Base-by-base conservation (phyloP, 2,888 invertebrate species). In the Lochmaea crataegi region DNA sequence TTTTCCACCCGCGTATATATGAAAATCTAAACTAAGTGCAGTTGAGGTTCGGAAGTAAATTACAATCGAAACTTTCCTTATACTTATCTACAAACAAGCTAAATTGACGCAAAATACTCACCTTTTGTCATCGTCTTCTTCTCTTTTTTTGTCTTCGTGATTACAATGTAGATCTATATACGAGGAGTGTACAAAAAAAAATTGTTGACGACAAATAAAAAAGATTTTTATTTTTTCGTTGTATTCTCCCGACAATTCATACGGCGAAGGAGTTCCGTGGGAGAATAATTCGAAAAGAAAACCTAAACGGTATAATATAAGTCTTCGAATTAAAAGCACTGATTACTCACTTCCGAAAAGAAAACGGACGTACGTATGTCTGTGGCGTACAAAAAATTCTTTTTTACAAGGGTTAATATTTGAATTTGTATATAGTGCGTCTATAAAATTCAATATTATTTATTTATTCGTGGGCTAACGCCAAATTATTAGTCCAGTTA, bases 261-360 rank as follows among this genome's bases (percentile, higher is more conserved):
- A 16, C 56, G 56, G 16, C 16, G 22, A 51, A 42, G 48, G 65
- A 73, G 73, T 71, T 71, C 64, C 65, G 60, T 63, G 71, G 57
- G 60, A 65, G 72, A 75, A 71, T 73, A 56, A 66, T 68, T 72
- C 42, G 60, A 61, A 75, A 65, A 65, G 71, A 57, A 71, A 73
- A 71, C 58, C 69, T 51, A 68, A 75, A 73, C 72, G 53, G 71
- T 75, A 71, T 74, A 69, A 72, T 75, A 68, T 69, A 72, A 64
- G 75, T 63, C 74, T 16, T 56, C 68, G 75, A 76, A 77, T 77
- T 76, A 78, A 78, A 32, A 57, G 64, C 68, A 61, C 63, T 72
- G 74, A 80, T 80, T 80, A 80, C 76, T 78, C 78, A 79, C 77
- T 80, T 80, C 80, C 80, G 75, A 79, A 73, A 73, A 75, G 76